Conservation (phyloP, 2,888 invertebrate species). For the Pedicia rivosa region DNA sequence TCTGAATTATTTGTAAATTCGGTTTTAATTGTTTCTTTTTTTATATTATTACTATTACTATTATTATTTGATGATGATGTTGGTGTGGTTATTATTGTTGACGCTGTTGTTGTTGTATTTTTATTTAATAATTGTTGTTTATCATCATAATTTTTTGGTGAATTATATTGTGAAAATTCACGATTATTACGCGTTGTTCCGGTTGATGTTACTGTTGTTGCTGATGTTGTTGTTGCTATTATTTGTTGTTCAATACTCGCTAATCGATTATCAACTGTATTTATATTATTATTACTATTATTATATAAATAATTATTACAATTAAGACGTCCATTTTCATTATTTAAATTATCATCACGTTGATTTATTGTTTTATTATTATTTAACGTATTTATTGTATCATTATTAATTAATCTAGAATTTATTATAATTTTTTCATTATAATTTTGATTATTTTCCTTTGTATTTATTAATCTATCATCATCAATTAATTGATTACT, state of each 20-base stretch:
- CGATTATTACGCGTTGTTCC: background rate
- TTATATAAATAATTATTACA: slow-evolving; percentile 1
- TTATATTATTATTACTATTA: slow-evolving; percentile 1
- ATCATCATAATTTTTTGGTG: background rate
- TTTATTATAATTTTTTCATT: too few relatives aligned
- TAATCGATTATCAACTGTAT: background rate
- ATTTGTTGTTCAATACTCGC: slow-evolving; percentile 2
- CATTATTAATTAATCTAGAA: background rate
- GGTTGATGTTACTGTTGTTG: slow-evolving; percentile 1
- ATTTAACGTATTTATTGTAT: background rate
- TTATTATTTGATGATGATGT: slow-evolving; percentile 5
- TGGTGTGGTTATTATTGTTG: too few relatives aligned
- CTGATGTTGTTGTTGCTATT: background rate
- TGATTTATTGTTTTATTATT: too few relatives aligned
- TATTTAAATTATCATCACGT: background rate
- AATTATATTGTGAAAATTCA: background rate
- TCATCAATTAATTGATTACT: too few relatives aligned
- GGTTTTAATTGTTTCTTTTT: slow-evolving; percentile 12
- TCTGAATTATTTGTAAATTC: slow-evolving; percentile 12
- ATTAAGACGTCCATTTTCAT: slow-evolving; percentile 3
- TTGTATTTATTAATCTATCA: too few relatives aligned
- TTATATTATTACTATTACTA: too few relatives aligned
- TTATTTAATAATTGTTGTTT: slow-evolving; percentile 2
- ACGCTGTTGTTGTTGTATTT: too few relatives aligned
- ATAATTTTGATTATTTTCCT: too few relatives aligned